Evolutionary conservation across 1,140 invertebrate genomes (phyloP).

Genomic region (Spodoptera frugiperda): DNA sequence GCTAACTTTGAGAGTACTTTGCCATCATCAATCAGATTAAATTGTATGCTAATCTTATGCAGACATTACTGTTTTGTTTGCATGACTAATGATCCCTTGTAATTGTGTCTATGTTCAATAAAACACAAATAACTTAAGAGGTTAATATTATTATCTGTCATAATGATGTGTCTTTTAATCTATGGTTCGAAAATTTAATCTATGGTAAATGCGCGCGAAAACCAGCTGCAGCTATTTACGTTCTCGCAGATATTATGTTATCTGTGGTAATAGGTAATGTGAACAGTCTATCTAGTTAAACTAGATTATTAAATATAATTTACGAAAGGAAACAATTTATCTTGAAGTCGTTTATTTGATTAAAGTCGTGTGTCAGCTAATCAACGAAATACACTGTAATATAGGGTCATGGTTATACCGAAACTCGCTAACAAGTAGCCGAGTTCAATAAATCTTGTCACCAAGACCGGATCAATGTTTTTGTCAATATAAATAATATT

Average conservation of each 20-base stretch:
- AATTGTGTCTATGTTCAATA: neutral
- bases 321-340: constrained; percentile 35
- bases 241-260: neutral
- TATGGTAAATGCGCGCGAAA: too few species aligned
- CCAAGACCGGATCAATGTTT: neutral
- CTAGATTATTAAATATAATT: constrained; percentile 20
- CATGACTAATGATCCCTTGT: constrained; percentile 23
- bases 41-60: constrained; percentile 4
- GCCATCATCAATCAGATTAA: constrained; percentile 9
- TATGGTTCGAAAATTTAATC: too few species aligned
- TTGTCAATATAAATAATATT: constrained; percentile 9
- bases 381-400: neutral
- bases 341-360: neutral
- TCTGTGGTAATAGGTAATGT: neutral
- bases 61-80: constrained; percentile 4
- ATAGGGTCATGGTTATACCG: constrained; percentile 21
- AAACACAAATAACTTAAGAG: too few species aligned
- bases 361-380: neutral
- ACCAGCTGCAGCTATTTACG: neutral
- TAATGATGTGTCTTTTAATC: too few species aligned
- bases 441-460: constrained; percentile 14
- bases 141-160: too few species aligned
- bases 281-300: neutral
- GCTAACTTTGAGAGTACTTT: neutral
- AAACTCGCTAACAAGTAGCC: constrained; percentile 1